Conservation (phyloP, 2,888 invertebrate genomes). For the Diogma glabrata region DNA sequence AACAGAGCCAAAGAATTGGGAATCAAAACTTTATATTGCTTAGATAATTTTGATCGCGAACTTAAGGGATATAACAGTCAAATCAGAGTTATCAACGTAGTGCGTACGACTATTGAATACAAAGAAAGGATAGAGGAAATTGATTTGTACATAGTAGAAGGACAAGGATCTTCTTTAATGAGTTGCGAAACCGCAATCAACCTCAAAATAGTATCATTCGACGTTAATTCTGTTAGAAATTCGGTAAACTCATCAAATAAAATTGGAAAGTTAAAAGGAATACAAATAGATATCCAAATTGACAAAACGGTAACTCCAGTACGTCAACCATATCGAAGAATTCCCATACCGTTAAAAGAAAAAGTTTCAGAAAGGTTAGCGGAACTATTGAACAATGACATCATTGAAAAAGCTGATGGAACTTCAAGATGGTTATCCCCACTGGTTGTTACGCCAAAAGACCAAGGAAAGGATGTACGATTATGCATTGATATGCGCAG, state of each 20-base stretch:
- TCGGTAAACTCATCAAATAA: constrained; percentile 16
- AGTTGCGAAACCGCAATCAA: neutral
- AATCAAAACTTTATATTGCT: neutral
- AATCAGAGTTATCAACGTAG: neutral
- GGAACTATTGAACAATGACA: neutral
- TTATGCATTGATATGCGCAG: constrained; percentile 1
- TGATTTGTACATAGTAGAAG: constrained; percentile 1
- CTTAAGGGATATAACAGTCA: neutral
- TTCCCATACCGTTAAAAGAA: neutral
- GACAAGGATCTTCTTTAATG: constrained; percentile 1
- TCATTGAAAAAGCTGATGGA: neutral
- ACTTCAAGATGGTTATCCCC: constrained; percentile 3
- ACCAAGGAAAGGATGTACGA: constrained; percentile 4
- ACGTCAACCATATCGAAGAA: neutral
- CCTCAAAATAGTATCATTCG: neutral
- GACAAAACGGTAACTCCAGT: constrained; percentile 20
- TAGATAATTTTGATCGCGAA: neutral
- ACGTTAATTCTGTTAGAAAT: neutral
- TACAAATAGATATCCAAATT: constrained; percentile 21
- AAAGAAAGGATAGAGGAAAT: neutral
- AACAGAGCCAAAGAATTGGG: constrained; percentile 3
- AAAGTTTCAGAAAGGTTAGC: neutral
- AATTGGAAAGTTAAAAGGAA: constrained; percentile 21
- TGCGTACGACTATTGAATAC: neutral
- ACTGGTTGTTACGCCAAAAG: neutral